Base-by-base conservation (phyloP, 2,888 invertebrate species). In the Serrognathus titanus region DNA sequence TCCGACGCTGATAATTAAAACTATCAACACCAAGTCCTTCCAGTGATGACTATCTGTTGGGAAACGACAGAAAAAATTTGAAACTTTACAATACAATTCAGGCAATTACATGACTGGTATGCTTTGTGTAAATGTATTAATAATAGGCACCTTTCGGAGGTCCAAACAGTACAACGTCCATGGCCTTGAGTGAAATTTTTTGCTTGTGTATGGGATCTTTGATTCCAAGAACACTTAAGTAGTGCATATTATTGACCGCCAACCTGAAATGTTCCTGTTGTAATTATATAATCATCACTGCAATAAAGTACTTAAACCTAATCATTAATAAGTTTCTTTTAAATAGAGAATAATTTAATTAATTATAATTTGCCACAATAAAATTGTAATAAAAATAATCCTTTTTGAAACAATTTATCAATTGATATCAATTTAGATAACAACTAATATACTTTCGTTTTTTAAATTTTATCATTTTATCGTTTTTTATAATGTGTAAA, bases 121-220 rank as follows among this genome's bases (percentile, higher is more conserved):
- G 24, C 24, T 31, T 31, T 31, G 24, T 31, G 24, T 31, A 31
- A 39, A 39, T 39, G 39, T 39, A 11, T 39, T 11, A 39, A 39
- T 20, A 12, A 57, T 60, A 56, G 75, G 75, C 85, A 95, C 96
- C 93, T 87, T 96, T 95, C 24, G 97, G 96, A 58, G 96, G 94
- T 48, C 99, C 99, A 79, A 99, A 99, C 36, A 99, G 84, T 16
- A 99, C 98, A 50, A 97, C 93, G 79, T 99, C 99, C 92, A 97
- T 97, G 11, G 99, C 98, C 79, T 99, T 98, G 43, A 99, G 82
- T 3, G 94, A 90, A 63, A 97, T 86, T 80, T 98, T 98, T 82
- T 98, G 97, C 73, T 95, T 94, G 80, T 99, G 97, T 69, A 98
- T 97, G 16, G 94, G 94, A 80, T 98, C 97, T 80, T 96, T 97